Conservation (phyloP, 2,888 invertebrate species). For the Leucozona laternaria region DNA sequence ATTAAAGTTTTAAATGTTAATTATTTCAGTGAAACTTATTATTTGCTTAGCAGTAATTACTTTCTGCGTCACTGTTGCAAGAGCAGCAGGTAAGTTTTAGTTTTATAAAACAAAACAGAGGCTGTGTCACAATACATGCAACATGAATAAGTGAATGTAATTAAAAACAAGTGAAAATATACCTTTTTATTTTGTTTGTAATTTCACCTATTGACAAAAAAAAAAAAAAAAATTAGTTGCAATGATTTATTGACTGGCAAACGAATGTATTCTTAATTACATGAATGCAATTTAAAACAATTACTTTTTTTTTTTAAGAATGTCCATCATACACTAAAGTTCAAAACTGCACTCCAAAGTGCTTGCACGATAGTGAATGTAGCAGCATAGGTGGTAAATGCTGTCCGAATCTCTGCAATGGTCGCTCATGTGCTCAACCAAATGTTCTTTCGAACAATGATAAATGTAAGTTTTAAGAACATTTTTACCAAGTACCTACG, state of each 20-base stretch:
- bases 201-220: no score
- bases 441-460: slow-evolving; percentile 82
- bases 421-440: slow-evolving; percentile 87
- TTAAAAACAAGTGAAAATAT: slow-evolving; percentile 11
- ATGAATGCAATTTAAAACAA: no score
- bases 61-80: slow-evolving; percentile 36
- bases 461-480: slow-evolving; percentile 80
- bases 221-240: no score
- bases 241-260: no score
- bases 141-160: not conserved
- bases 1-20: not conserved
- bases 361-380: slow-evolving; percentile 88
- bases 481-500: not conserved
- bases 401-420: slow-evolving; percentile 89
- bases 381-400: slow-evolving; percentile 87
- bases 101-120: not conserved
- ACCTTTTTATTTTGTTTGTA: no score
- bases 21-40: slow-evolving; percentile 52
- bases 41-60: slow-evolving; percentile 38
- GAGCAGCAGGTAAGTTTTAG: slow-evolving; percentile 31
- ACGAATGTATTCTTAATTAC: not conserved
- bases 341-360: slow-evolving; percentile 88
- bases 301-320: no score
- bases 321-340: slow-evolving; percentile 88
- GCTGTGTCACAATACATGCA: not conserved